Evolutionary conservation across 2,113 vertebrate genomes (phyloP), one percentile per base, ranked within the genome.

Genomic region (Engystomops pustulosus): DNA sequence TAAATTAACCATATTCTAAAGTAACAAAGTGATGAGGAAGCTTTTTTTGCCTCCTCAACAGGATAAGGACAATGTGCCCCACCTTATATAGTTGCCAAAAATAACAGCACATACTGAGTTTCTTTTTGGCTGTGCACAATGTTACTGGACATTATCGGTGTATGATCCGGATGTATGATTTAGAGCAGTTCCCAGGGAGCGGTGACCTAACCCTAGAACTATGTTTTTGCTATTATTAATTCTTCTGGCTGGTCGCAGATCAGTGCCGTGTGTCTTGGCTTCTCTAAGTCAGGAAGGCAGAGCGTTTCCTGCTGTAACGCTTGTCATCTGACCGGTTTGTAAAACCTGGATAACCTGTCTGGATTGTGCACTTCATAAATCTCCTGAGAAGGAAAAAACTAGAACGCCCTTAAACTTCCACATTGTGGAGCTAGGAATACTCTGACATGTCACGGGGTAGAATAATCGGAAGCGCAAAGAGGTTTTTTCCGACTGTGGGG

Each of bases 331-430:
- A 44, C 15, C 27, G 67, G 15, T 47, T 38, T 69, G 23, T 25
- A 38, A 36, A 81, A 58, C 80, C 68, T 41, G 80, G 34, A 41
- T 55, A 81, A 71, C 80, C 68, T 71, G 80, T 72, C 53, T 81
- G 23, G 25, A 3, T 25, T 45, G 14, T 45, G 55, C 32, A 23
- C n/a, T 51, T 38, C 32, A 81, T 55, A 27, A 41, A 27, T 25
- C n/a, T 71, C 23, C n/a, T 0, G n/a, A 53, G 45, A 15, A 51
- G 27, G 10, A 47, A 58, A 60, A 47, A 27, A 20, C 5, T 17
- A 18, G 1, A 47, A 27, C 45, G 11, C 44, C 45, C 20, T 70
- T 8, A 15, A 25, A 27, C n/a, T 60, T 74, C 71, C 71, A 74
- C 25, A 5, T 5, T 18, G 1, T 65, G 25, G 30, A 32, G 60